Evolutionary conservation across 2,113 vertebrate genomes (phyloP), one percentile per base, ranked within the genome.

Genomic region (Ptilorrhoa leucosticta): DNA sequence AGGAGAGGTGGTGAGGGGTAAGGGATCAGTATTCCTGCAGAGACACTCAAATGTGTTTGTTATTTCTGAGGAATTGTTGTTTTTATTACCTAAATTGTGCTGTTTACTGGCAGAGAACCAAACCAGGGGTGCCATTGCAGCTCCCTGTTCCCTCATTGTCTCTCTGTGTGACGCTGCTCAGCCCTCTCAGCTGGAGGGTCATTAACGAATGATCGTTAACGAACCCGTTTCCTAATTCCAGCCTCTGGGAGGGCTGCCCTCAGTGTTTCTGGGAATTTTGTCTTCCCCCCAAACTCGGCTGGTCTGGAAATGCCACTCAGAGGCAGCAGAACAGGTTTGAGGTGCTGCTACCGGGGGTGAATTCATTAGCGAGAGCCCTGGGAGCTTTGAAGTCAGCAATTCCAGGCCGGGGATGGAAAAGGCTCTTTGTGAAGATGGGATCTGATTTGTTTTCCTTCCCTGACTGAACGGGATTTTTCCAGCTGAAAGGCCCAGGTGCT

Each of bases 281-380:
- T 66, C 68, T 77, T 68, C 58, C 40, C 51, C 71, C 31, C 33
- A 40, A 14, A 11, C 71, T 40, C 7, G 31, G 79, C 85, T 71
- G 12, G 0, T 57, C 90, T 45, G 39, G 84, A 85, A 96, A 39
- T 27, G 82, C 87, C 2, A 2, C 4, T 2, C 12, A 1, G 33
- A 54, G 87, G 94, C 51, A 63, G 96, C 90, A 90, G 87, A 96
- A 73, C 93, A 77, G 87, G 93, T 90, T 88, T 73, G 22, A 71
- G 35, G 18, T 88, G 77, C 91, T 85, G 45, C 24, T 93, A n/a
- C 83, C 53, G 50, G 45, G 42, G 68, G 47, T 31, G 61, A 89
- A 58, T 72, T 44, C 45, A 2, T 56, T 20, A 33, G 10, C 50
- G 81, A 75, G 80, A 40, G 13, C 35, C 72, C 39, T 15, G 85